phyloP scores from a whole-genome alignment of 2,113 vertebrate genomes.

The Mionectes macconnelli region DNA sequence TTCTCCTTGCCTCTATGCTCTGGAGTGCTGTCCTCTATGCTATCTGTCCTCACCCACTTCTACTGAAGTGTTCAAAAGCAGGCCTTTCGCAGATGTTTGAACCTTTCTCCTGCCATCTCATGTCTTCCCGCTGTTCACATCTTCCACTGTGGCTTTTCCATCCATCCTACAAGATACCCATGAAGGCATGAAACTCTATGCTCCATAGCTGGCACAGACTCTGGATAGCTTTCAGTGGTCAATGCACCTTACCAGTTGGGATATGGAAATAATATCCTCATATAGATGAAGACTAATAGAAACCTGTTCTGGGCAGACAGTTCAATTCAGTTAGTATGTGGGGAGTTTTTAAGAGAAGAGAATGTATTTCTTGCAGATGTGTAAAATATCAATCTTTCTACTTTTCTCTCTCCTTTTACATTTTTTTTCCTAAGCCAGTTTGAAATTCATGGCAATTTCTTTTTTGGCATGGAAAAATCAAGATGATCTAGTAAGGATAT shows the following conservation, averaged over 20 bases:
- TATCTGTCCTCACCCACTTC: not conserved
- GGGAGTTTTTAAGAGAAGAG: not conserved
- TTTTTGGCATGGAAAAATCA: not conserved
- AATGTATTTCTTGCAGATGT: not conserved
- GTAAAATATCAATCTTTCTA: not conserved
- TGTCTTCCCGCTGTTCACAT: not conserved
- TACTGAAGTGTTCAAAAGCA: not conserved
- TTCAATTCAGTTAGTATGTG: not conserved
- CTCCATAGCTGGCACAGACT: rapidly evolving
- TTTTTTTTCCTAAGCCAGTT: not conserved
- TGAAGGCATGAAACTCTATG: rapidly evolving
- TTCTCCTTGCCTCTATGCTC: not conserved
- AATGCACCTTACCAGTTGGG: not conserved
- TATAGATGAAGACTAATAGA: not conserved
- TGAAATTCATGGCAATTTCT: not conserved
- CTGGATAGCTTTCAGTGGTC: not conserved
- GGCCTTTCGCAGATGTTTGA: not conserved
- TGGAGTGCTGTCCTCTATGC: not conserved
- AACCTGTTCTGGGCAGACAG: not conserved
- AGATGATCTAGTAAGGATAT: not conserved
- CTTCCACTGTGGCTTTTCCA: not conserved
- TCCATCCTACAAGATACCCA: not conserved
- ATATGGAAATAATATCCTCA: not conserved
- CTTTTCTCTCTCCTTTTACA: not conserved
- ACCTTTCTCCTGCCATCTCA: not conserved